Evolutionary conservation across 2,888 invertebrate genomes (phyloP).

Genomic region (Meiosimyza platycephala): DNA sequence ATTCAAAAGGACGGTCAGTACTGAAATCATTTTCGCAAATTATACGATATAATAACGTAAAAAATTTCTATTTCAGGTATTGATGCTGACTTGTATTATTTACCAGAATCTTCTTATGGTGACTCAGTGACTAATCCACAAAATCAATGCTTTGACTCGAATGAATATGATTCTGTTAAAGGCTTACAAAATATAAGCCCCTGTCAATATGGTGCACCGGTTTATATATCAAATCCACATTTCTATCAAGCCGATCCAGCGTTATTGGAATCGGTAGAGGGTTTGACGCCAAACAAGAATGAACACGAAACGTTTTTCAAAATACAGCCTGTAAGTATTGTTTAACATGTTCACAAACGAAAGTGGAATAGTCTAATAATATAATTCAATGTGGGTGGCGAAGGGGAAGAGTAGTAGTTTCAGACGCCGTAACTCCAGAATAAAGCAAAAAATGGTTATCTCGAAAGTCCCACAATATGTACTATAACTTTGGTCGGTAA

Average conservation of each 20-base stretch:
- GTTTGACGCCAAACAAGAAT: slow-evolving; percentile 76
- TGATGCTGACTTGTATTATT: slow-evolving; percentile 78
- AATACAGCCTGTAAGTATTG: slow-evolving; percentile 79
- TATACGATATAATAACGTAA: not conserved
- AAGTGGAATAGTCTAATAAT: no score
- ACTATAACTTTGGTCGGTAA: no score
- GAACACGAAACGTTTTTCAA: slow-evolving; percentile 83
- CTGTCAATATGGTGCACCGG: slow-evolving; percentile 89
- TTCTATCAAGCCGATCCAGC: slow-evolving; percentile 84
- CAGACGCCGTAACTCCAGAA: no score
- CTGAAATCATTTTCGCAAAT: not conserved
- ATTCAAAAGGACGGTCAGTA: slow-evolving; percentile 77
- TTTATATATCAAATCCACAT: slow-evolving; percentile 89
- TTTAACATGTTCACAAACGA: not conserved
- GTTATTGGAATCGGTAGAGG: slow-evolving; percentile 76
- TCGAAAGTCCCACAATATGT: no score
- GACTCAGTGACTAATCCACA: slow-evolving; percentile 74
- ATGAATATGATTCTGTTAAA: slow-evolving; percentile 75
- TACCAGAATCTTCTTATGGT: slow-evolving; percentile 78
- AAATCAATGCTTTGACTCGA: slow-evolving; percentile 79
- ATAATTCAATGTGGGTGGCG: no score
- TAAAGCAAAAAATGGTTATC: no score
- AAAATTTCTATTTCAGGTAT: slow-evolving; percentile 70
- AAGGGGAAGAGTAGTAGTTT: no score
- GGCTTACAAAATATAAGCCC: slow-evolving; percentile 89